Percentiles rank a stretch among this genome's conserved stretches.
phyloP scores from a whole-genome alignment of 2,797 vertebrate genomes.

The Rhynchonycteris naso region DNA sequence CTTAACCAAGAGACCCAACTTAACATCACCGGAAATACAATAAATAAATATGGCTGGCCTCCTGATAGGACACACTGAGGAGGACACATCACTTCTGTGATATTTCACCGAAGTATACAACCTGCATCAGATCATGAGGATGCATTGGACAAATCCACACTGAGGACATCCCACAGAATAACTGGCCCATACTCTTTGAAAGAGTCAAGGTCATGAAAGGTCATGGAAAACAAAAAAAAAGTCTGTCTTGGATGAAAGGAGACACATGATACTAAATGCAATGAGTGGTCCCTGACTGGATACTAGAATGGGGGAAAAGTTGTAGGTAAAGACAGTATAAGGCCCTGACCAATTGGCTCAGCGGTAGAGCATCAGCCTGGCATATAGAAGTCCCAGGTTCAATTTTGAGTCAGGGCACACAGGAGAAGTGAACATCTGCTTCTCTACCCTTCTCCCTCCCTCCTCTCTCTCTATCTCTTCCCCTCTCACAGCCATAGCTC shows the following conservation, averaged over 20 bases:
- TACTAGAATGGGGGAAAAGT: not conserved
- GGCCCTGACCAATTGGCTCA: not conserved
- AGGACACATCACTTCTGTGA: not conserved
- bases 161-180: not conserved
- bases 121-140: not conserved
- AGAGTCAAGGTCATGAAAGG: not conserved
- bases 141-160: not conserved
- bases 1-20: not conserved
- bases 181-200: not conserved
- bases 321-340: not conserved
- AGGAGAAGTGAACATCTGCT: no score
- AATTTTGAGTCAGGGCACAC: no score
- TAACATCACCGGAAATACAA: not conserved
- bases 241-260: not conserved
- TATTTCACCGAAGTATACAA: accelerated
- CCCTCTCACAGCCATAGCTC: no score
- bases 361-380: no score
- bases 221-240: not conserved
- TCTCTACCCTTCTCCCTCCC: no score
- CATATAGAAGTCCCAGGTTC: no score
- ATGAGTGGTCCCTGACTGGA: not conserved
- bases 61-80: not conserved
- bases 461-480: no score
- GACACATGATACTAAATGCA: not conserved
- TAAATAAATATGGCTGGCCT: not conserved